phyloP scores from a whole-genome alignment of 2,113 vertebrate genomes.

The Phainopepla nitens region DNA sequence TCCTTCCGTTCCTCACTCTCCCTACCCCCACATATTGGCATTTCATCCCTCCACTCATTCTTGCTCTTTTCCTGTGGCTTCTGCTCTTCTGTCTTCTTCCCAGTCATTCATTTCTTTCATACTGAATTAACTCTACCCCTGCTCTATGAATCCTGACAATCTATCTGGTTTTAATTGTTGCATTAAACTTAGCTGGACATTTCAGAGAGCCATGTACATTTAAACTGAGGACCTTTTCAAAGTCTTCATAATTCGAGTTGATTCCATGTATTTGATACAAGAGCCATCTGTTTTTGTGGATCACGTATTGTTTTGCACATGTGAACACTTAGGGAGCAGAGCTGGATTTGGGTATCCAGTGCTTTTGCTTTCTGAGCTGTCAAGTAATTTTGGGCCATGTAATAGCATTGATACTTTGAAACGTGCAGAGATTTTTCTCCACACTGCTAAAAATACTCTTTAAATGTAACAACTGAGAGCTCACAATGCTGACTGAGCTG shows the following conservation, averaged over 20 bases:
- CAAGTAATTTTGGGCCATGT: neutral
- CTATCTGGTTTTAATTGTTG: constrained; percentile 57
- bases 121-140: constrained; percentile 7
- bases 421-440: neutral
- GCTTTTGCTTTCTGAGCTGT: constrained; percentile 14
- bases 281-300: constrained; percentile 31
- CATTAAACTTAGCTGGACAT: constrained; percentile 33
- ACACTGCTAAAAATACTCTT: neutral
- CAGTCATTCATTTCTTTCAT: constrained; percentile 45
- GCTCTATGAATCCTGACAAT: constrained; percentile 39
- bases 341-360: neutral
- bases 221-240: constrained; percentile 47
- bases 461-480: neutral
- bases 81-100: neutral
- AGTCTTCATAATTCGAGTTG: constrained; percentile 59
- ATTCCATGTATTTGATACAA: constrained; percentile 26
- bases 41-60: neutral
- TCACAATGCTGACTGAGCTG: neutral
- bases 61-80: neutral
- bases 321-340: constrained; percentile 20
- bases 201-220: constrained; percentile 29
- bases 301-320: constrained; percentile 37
- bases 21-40: neutral
- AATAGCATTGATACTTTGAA: neutral
- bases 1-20: neutral